phyloP scores from a whole-genome alignment of 2,888 invertebrate species.

The Neuroscelio doddi region DNA sequence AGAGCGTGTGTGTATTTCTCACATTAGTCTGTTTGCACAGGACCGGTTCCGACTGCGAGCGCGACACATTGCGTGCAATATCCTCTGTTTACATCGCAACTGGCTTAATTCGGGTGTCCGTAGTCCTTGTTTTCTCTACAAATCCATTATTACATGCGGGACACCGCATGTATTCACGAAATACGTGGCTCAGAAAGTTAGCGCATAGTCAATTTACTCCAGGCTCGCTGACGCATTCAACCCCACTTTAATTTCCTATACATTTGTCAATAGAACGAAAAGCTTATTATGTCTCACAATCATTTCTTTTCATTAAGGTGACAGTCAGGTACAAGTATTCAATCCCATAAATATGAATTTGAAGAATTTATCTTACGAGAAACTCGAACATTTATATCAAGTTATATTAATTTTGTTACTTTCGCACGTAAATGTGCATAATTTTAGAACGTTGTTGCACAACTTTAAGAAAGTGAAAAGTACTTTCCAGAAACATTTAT shows the following conservation, averaged over 20 bases:
- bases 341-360: background rate
- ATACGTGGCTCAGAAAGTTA: background rate
- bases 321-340: no score
- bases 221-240: background rate
- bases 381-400: no score
- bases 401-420: no score
- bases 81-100: slow-evolving; percentile 65
- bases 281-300: background rate
- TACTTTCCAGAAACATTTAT: no score
- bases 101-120: slow-evolving; percentile 59
- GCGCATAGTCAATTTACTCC: slow-evolving; percentile 2
- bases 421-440: no score
- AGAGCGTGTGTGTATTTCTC: slow-evolving; percentile 67
- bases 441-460: no score
- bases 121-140: slow-evolving; percentile 56
- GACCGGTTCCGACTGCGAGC: slow-evolving; percentile 56
- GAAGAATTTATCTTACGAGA: no score
- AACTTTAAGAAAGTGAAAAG: no score
- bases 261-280: background rate
- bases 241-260: background rate
- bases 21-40: slow-evolving; percentile 69
- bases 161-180: background rate
- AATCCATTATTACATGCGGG: slow-evolving; percentile 55
- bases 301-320: background rate
- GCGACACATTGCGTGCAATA: slow-evolving; percentile 68